phyloP scores from a whole-genome alignment of 2,797 vertebrate genomes.

The Peromyscus attwateri region DNA sequence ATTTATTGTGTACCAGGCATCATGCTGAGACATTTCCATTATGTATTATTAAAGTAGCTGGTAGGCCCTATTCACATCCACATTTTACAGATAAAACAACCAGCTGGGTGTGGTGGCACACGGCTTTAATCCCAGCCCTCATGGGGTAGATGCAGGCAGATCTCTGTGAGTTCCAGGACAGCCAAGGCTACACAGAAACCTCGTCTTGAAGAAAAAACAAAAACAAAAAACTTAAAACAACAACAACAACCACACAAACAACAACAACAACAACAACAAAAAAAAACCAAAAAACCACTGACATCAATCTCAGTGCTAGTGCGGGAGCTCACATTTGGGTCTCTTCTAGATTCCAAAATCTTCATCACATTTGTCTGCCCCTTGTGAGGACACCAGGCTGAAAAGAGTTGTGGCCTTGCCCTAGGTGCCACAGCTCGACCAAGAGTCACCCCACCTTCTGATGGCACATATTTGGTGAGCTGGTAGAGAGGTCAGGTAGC shows the following conservation, averaged over 20 bases:
- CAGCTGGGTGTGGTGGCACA: neutral
- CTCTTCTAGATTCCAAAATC: neutral
- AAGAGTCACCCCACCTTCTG: neutral
- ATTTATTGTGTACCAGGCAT: neutral
- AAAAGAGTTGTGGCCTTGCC: neutral
- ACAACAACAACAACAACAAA: neutral
- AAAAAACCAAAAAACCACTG: neutral
- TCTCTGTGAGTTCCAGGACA: neutral
- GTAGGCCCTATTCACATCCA: neutral
- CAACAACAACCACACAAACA: too few relatives aligned
- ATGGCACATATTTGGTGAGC: neutral
- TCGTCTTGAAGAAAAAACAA: neutral
- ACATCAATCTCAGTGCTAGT: neutral
- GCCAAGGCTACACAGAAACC: neutral
- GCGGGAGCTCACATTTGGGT: neutral
- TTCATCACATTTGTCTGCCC: neutral
- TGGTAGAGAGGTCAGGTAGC: neutral
- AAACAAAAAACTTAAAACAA: neutral
- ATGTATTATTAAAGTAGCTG: neutral
- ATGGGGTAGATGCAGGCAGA: neutral
- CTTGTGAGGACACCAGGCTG: neutral
- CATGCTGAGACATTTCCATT: neutral
- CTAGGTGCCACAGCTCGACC: neutral
- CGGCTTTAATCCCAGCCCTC: neutral
- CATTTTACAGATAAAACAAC: neutral